phyloP scores from a whole-genome alignment of 2,888 invertebrate genomes.

The Dryomyza anilis region DNA sequence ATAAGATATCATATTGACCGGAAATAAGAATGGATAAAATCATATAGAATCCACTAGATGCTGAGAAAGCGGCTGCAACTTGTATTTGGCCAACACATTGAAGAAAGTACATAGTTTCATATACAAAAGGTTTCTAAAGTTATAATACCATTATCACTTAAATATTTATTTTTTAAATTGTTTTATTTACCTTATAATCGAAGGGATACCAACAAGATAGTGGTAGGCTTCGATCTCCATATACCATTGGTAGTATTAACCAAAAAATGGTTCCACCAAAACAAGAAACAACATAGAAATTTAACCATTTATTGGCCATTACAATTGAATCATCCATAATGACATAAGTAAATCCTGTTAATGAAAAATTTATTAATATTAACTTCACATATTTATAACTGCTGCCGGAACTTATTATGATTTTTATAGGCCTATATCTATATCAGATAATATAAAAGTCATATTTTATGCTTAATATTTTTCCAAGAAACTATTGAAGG shows the following conservation, averaged over 20 bases:
- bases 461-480: too few species aligned
- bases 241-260: constrained; percentile 43
- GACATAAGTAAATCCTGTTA: constrained; percentile 52
- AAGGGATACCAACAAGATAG: constrained; percentile 55
- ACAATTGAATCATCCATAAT: constrained; percentile 42
- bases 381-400: too few species aligned
- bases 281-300: constrained; percentile 43
- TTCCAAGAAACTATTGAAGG: too few species aligned
- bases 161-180: too few species aligned
- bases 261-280: constrained; percentile 42
- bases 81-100: constrained; percentile 56
- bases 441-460: too few species aligned
- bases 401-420: too few species aligned
- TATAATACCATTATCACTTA: not conserved
- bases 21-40: constrained; percentile 46
- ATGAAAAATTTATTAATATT: too few species aligned
- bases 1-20: constrained; percentile 53
- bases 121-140: constrained; percentile 43
- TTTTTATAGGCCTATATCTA: too few species aligned
- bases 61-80: constrained; percentile 48
- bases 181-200: constrained; percentile 47
- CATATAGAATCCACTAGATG: constrained; percentile 55
- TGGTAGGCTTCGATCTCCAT: constrained; percentile 47
- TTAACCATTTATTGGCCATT: constrained; percentile 40
- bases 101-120: constrained; percentile 47